Base-by-base conservation (phyloP, 1,140 invertebrate genomes). In the Drosophila azteca region DNA sequence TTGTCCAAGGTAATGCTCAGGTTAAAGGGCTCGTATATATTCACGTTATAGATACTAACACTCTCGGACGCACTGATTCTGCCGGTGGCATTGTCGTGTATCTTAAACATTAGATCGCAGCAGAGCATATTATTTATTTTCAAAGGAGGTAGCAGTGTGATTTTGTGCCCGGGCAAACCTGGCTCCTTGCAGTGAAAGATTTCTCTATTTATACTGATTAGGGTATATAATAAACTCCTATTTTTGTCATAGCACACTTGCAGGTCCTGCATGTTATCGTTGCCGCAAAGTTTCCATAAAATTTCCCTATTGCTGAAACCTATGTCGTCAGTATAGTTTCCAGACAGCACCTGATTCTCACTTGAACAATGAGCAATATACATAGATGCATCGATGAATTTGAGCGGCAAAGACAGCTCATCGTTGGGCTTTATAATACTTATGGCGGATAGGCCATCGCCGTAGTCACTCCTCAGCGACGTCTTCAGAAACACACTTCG, bases 131-230 rank as follows among this genome's bases (percentile, higher is more conserved):
- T 97, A 29, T 94, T 94, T 88, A 99, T 81, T 15, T 95, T 95
- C 0, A 99, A 92, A 1, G 97, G 97, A 26, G 97, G 96, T 61
- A 97, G 91, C 22, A 99, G 92, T 6, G 94, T 95, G 54, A 99
- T 95, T 6, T 95, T 95, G 91, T 99, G 98, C 0, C 96, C 97
- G 20, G 97, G 96, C 54, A 97, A 93, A 53, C 55, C 67, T 5
- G 50, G 53, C 6, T 91, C 91, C 67, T 97, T 96, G 20, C 93
- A 84, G 2, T 97, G 96, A 93, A 96, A 98, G 64, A 95, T 95
- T 83, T 98, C 96, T 68, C 96, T 93, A 55, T 94, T 93, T 26
- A 98, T 94, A 49, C 95, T 71, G 0, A 91, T 72, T 0, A 90
- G 50, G 8, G 84, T 89, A 45, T 91, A 90, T n/a, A 90, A 29